Base-by-base conservation (phyloP, 1,140 invertebrate species). In the Ylistrum balloti region DNA sequence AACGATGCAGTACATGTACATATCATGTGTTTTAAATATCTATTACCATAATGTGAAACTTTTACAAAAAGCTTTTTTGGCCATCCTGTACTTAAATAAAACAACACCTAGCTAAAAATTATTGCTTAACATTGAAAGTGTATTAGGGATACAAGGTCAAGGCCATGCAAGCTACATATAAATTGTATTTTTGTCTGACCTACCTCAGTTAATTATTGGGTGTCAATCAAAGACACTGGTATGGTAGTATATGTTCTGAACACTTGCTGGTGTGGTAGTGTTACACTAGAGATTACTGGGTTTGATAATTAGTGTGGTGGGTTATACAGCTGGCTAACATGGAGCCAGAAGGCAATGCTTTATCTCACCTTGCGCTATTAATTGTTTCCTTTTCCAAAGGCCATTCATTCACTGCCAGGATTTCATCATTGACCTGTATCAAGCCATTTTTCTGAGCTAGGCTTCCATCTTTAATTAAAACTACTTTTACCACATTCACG, bases 371-470 rank as follows among this genome's bases (percentile, higher is more conserved):
- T 85, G 92, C 93, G 33, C 92, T 91, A 33, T 91, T 91, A 15
- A 90, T 90, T n/a, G 88, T 93, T 88, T 94, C 93, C 33, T 91
- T 90, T 33, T 91, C 85, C 86, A 94, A 85, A 17, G 91, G 90
- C 86, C 90, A 91, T 28, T 93, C 94, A 89, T 94, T 94, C 48
- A 94, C 91, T 87, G 93, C 93, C 28, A 94, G 89, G 13, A 94
- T 91, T 88, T 94, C 94, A 88, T 94, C 94, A 33, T 92, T 91
- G 13, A 94, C 88, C 88, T 93, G 93, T n/a, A 94, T 85, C 89
- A 91, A 89, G 33, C 94, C 94, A 88, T 93, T 92, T 22, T 87
- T 45, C 41, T 91, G 35, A 11, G 91, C 91, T 17, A 90, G 34
- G 48, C 93, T 92, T 33, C 92, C 92, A 17, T 93, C 90, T 56